Percentiles rank a stretch among this genome's conserved stretches.
These are phyloP conservation scores for Myodes glareolus DNA, from an alignment of 2,113 vertebrate genomes.

Conservation along the genomic window DNA sequence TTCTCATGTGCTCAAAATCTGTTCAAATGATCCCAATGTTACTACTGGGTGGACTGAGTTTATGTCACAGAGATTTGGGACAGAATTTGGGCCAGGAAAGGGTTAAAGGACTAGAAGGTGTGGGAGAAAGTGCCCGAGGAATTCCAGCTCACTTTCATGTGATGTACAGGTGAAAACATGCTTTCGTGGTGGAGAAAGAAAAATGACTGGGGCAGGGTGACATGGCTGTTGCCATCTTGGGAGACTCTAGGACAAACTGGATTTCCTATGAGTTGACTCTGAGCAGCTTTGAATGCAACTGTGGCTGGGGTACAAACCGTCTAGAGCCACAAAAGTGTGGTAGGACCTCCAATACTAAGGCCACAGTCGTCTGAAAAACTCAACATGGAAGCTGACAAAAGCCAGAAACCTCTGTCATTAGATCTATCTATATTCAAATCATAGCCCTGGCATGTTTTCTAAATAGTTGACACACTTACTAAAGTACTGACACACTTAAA, in stretches of 20 bases:
- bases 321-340: background rate
- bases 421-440: background rate
- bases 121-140: background rate
- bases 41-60: background rate
- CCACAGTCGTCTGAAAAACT: background rate
- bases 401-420: background rate
- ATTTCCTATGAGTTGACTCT: constrained; percentile 21
- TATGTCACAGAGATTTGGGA: background rate
- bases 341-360: background rate
- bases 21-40: background rate
- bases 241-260: background rate
- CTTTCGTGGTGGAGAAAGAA: too few relatives aligned
- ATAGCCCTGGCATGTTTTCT: background rate
- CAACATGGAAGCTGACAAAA: background rate
- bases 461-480: background rate
- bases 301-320: background rate
- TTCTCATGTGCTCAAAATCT: background rate
- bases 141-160: background rate
- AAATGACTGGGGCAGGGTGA: background rate
- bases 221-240: background rate
- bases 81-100: background rate
- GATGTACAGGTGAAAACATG: background rate
- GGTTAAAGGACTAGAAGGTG: background rate
- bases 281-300: background rate
- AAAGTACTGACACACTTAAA: constrained; percentile 6